Conservation (phyloP, 2,888 invertebrate species). For the Stenchaetothrips biformis region DNA sequence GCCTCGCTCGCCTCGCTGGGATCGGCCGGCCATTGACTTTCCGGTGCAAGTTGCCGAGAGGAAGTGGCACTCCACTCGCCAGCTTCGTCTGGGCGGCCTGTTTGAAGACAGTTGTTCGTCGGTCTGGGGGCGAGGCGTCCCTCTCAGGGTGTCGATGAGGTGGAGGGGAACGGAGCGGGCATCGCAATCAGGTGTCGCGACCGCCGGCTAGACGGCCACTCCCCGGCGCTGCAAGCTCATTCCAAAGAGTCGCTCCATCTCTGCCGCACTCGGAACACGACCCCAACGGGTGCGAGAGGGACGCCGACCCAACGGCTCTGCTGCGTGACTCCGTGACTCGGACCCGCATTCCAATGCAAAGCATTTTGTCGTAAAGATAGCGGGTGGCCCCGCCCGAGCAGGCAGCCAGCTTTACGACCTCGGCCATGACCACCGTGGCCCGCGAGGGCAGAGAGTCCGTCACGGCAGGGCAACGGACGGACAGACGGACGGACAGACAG, state of each 20-base stretch:
- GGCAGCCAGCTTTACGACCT: neutral
- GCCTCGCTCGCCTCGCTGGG: neutral
- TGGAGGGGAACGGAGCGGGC: too few relatives aligned
- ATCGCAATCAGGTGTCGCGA: too few relatives aligned
- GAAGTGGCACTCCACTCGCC: neutral
- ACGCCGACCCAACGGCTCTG: neutral
- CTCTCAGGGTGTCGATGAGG: too few relatives aligned
- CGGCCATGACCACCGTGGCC: neutral
- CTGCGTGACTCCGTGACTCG: neutral
- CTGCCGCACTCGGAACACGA: too few relatives aligned
- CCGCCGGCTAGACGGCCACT: too few relatives aligned
- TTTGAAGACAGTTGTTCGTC: too few relatives aligned
- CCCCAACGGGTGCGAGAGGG: too few relatives aligned
- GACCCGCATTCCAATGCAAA: slow-evolving; percentile 2
- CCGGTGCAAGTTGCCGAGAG: neutral
- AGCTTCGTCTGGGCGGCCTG: neutral
- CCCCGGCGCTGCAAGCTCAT: too few relatives aligned
- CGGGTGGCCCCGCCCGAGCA: neutral
- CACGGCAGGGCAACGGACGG: neutral
- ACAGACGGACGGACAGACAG: neutral
- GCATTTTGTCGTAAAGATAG: slow-evolving; percentile 23
- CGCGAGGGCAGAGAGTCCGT: neutral
- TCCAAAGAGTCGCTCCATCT: too few relatives aligned
- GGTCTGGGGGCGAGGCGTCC: too few relatives aligned
- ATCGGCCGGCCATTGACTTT: slow-evolving; percentile 12